Evolutionary conservation across 2,113 vertebrate genomes (phyloP), one percentile per base, ranked within the genome.

Genomic region (Halichoeres trimaculatus): DNA sequence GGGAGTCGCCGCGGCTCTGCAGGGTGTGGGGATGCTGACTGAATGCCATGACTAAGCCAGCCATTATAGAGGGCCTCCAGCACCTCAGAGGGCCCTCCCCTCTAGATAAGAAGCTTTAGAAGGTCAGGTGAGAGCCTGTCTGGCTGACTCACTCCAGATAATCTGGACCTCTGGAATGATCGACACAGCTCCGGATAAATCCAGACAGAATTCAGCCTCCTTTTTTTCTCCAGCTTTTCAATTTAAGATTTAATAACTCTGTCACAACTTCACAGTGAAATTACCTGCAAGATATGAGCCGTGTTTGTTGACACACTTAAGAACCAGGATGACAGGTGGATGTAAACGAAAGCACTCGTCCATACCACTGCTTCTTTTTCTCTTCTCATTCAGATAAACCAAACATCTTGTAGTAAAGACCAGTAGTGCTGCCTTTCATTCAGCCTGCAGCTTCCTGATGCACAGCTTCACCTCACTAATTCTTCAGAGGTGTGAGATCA

Each of bases 81-180:
- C 71, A n/a, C 64, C 57, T 84, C 71, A 64, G 65, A 51, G 50
- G 70, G 52, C 9, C 62, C 70, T 71, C n/a, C 62, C 70, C 74
- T 50, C n/a, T 17, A 80, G 85, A 89, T 89, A 89, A 90, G 72
- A 54, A 84, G 88, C 87, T 89, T 88, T 81, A 23, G 35, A 76
- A 30, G 72, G 79, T 91, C 86, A 87, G 88, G 85, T 89, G 85
- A 83, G 86, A 77, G 52, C 36, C 67, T 7, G 52, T 73, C 83
- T 85, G 80, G 83, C 79, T 70, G 81, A 79, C 75, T 74, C 67
- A 66, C 68, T 59, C 36, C 5, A 68, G 79, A 89, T 90, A 86
- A 90, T 80, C 86, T 81, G 71, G 84, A 87, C 80, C 76, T 76
- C 69, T 78, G 72, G 60, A 87, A 74, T 72, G 61, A 77, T 53